These are phyloP conservation scores for Drosophila ogumai DNA, from an alignment of 1,140 invertebrate species.

Conservation along the genomic window DNA sequence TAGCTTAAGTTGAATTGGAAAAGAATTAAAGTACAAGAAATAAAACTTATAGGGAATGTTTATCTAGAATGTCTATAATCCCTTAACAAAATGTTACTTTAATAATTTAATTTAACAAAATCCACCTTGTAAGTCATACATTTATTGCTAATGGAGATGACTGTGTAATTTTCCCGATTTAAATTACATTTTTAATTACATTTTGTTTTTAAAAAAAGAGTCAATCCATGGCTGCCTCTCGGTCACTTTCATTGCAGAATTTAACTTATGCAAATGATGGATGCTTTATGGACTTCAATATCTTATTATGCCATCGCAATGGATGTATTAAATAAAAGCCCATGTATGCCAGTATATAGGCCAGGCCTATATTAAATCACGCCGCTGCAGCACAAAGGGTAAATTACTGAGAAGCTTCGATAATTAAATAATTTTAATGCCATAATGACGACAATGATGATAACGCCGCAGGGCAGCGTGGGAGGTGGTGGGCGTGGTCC, in stretches of 20 bases:
- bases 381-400: constrained; percentile 28
- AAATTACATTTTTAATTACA: neutral
- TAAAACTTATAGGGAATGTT: neutral
- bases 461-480: constrained; percentile 6
- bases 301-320: constrained; percentile 41
- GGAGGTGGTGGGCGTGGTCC: constrained; percentile 19
- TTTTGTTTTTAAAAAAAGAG: neutral
- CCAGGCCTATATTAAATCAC: constrained; percentile 24
- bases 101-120: neutral
- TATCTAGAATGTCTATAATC: too few species aligned
- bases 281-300: constrained; percentile 32
- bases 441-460: constrained; percentile 23
- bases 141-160: neutral
- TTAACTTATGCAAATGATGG: constrained; percentile 22
- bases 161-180: neutral
- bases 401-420: constrained; percentile 35
- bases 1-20: too few species aligned
- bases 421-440: constrained; percentile 60
- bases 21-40: neutral
- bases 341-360: neutral
- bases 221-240: neutral
- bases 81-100: neutral
- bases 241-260: neutral
- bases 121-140: too few species aligned
- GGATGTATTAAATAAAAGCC: constrained; percentile 9